Evolutionary conservation across 2,113 vertebrate genomes (phyloP), one percentile per base, ranked within the genome.

Genomic region (Trichechus manatus): DNA sequence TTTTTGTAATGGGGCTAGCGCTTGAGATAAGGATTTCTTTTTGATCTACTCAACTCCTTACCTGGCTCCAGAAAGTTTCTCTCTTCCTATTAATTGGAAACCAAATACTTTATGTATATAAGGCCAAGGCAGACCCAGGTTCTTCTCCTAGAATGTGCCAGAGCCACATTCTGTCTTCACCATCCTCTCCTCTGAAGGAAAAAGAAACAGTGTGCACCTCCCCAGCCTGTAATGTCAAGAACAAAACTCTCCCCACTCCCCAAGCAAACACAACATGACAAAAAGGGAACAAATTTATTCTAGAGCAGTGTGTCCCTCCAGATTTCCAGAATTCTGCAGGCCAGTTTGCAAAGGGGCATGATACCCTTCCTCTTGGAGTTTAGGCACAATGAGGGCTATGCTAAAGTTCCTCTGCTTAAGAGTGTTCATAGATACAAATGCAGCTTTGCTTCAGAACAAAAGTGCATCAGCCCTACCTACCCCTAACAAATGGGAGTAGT

Each of bases 71-170:
- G 20, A 88, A 91, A 59, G 68, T 44, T 95, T 89, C 77, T 79
- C 9, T 77, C 20, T 87, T 75, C 56, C 13, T 59, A 77, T 70
- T 82, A 23, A 2, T 56, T 79, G 63, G 78, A 93, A 93, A 83
- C 53, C 61, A 64, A 50, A 75, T 61, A 5, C 64, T 79, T 83
- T 82, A 27, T 70, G 4, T 70, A 86, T n/a, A 6, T n/a, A 50
- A 79, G 39, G 61, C 56, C 53, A 70, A 33, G 39, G 27, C 44
- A 59, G 81, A 92, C 25, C 19, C 47, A 68, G 33, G 19, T 47
- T 94, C 88, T 93, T 96, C 59, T 84, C 31, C n/a, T 91, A 27
- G 64, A 74, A 86, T 39, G 77, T 44, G 29, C 39, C 36, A 56
- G 72, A 93, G 42, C n/a, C 61, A 80, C 44, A 19, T 56, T 64